Base-by-base conservation (phyloP, 2,113 vertebrate genomes). In the Procavia capensis region DNA sequence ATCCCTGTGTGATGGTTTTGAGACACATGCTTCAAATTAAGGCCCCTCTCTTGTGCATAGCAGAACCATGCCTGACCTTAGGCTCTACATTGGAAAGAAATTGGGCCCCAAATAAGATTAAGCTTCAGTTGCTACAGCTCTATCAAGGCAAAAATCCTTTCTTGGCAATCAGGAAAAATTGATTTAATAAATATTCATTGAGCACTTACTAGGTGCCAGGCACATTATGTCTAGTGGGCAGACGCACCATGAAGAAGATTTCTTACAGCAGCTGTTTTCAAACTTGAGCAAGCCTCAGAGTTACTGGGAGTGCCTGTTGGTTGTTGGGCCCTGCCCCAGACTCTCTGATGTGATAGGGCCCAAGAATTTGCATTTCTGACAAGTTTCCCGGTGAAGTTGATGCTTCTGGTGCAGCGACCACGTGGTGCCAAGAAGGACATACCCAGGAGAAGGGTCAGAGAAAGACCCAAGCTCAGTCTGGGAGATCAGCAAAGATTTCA, bases 351-450 rank as follows among this genome's bases (percentile, higher is more conserved):
- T 45, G 19, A 39, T 72, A 3, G 5, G 72, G 25, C 34, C 64
- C 8, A 9, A 59, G 39, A 90, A 72, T 82, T 72, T 82, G 41
- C 68, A 59, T 63, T 79, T 83, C 85, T 41, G 43, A 80, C 31
- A 68, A 57, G 31, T 59, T 90, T 57, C 45, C 72, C 9, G 78
- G 3, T 74, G 54, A n/a, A 61, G 75, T n/a, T 43, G 27, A 10
- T 7, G 14, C 43, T 61, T 24, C 70, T 31, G 36, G 31, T 80
- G 22, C n/a, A 29, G 72, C 47, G 86, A 54, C 45, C 5, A 19
- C 78, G 5, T 5, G 20, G 47, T n/a, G 27, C 9, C 57, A 70
- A 50, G 0, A 11, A n/a, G 0, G 0, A 85, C 66, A 11, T 34
- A 16, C 24, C 13, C 36, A 64, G 76, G 43, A n/a, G 19, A 8